Percentiles rank a stretch among this genome's conserved stretches.
Conservation (phyloP, 2,888 invertebrate genomes). For the Caenorhabditis panamensis region DNA sequence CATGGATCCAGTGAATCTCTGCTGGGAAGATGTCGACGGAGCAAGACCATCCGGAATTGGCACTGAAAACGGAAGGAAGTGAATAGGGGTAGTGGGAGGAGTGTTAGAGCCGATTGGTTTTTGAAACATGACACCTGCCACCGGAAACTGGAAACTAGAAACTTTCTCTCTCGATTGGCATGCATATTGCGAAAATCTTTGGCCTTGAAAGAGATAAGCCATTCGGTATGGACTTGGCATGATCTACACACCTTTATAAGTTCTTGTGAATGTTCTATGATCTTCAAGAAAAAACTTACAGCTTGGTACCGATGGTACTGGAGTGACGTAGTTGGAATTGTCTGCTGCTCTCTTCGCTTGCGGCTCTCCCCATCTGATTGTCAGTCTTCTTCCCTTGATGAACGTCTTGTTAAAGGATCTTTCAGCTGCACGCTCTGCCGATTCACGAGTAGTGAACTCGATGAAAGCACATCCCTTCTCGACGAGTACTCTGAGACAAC, state of each 20-base stretch:
- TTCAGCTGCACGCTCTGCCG: constrained; percentile 95
- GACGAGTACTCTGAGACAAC: constrained; percentile 92
- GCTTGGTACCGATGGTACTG: constrained; percentile 76
- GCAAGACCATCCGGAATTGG: constrained; percentile 70
- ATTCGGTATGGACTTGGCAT: neutral
- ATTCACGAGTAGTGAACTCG: constrained; percentile 92
- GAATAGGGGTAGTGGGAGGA: neutral
- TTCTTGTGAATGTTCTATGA: no score
- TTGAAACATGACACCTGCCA: constrained; percentile 41
- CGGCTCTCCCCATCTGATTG: constrained; percentile 98
- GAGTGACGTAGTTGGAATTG: constrained; percentile 69
- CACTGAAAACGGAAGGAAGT: constrained; percentile 42
- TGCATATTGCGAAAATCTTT: neutral
- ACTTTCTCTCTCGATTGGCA: constrained; percentile 17
- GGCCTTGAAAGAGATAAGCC: neutral
- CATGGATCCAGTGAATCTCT: constrained; percentile 82
- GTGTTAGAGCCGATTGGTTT: constrained; percentile 31
- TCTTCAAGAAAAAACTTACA: constrained; percentile 65
- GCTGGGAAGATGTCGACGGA: constrained; percentile 68
- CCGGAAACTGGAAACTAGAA: constrained; percentile 28
- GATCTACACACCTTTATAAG: no score
- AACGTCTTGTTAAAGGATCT: constrained; percentile 95
- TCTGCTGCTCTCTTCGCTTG: constrained; percentile 85
- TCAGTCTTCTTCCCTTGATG: constrained; percentile 90
- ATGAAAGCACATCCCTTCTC: constrained; percentile 95